A percentile compares a stretch with the other conserved stretches of the same genome.
phyloP scores from a whole-genome alignment of 2,797 vertebrate species.

The Otus scops region DNA sequence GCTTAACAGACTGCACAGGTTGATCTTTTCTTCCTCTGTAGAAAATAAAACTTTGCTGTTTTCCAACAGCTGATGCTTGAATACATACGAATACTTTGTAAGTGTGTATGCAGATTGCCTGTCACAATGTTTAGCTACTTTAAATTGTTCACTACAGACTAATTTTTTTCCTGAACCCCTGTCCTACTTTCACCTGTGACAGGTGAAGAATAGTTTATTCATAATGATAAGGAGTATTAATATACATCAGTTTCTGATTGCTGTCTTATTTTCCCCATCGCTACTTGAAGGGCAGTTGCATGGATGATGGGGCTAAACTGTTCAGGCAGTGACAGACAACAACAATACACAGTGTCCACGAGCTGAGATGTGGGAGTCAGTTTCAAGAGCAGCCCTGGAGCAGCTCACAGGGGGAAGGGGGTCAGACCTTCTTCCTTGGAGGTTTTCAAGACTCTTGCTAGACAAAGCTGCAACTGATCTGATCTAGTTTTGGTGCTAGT shows the following conservation, averaged over 20 bases:
- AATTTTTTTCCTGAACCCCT: not conserved
- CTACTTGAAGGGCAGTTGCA: not conserved
- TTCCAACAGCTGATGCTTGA: not conserved
- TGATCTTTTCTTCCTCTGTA: not conserved
- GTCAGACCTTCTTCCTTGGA: not conserved
- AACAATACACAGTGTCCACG: not conserved
- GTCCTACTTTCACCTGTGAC: not conserved
- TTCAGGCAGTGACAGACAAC: not conserved
- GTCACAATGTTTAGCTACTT: not conserved
- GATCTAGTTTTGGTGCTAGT: not conserved
- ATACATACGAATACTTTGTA: not conserved
- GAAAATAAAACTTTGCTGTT: not conserved
- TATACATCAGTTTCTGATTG: not conserved
- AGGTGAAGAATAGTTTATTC: not conserved
- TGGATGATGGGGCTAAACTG: not conserved
- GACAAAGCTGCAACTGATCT: not conserved
- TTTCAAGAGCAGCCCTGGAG: not conserved
- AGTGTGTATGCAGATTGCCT: not conserved
- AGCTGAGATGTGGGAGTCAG: not conserved
- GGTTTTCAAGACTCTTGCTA: not conserved
- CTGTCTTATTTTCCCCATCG: not conserved
- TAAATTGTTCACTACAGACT: not conserved
- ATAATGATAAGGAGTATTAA: not conserved
- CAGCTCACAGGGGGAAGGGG: not conserved
- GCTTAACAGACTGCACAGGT: not conserved